Evolutionary conservation across 2,888 invertebrate species (phyloP).

Genomic region (Neoitamus cyanurus): DNA sequence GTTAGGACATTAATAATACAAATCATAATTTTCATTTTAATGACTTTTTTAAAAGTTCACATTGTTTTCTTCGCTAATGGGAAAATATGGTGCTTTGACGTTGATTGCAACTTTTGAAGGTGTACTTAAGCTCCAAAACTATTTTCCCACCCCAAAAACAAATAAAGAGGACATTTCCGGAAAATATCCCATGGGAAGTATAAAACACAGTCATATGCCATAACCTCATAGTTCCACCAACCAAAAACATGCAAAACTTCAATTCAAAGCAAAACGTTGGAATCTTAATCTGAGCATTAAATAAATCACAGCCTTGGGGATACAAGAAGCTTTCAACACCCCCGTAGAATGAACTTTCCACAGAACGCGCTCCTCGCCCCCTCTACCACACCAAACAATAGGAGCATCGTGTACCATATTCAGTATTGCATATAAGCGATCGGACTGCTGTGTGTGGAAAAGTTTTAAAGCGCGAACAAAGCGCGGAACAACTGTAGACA

Average conservation of each 20-base stretch:
- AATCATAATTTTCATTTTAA: too few species aligned
- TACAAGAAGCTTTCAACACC: not conserved
- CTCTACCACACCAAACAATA: not conserved
- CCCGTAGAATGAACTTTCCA: not conserved
- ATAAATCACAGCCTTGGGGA: conserved; percentile 1
- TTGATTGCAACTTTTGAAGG: not conserved
- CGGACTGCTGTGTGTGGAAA: not conserved
- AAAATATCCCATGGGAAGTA: not conserved
- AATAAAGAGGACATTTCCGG: not conserved
- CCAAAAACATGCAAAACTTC: conserved; percentile 5
- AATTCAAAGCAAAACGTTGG: not conserved
- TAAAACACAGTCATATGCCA: not conserved
- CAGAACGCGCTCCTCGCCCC: not conserved
- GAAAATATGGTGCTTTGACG: too few species aligned
- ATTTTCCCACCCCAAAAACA: not conserved
- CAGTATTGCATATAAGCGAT: not conserved
- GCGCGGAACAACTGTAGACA: not conserved
- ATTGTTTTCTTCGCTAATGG: too few species aligned
- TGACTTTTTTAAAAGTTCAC: too few species aligned
- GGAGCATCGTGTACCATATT: not conserved
- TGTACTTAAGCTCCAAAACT: not conserved
- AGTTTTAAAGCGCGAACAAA: conserved; percentile 4
- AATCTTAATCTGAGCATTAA: not conserved
- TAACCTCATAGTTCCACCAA: not conserved
- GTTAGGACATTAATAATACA: too few species aligned